Evolutionary conservation across 2,888 invertebrate genomes (phyloP).

Genomic region (Oscheius sp.): DNA sequence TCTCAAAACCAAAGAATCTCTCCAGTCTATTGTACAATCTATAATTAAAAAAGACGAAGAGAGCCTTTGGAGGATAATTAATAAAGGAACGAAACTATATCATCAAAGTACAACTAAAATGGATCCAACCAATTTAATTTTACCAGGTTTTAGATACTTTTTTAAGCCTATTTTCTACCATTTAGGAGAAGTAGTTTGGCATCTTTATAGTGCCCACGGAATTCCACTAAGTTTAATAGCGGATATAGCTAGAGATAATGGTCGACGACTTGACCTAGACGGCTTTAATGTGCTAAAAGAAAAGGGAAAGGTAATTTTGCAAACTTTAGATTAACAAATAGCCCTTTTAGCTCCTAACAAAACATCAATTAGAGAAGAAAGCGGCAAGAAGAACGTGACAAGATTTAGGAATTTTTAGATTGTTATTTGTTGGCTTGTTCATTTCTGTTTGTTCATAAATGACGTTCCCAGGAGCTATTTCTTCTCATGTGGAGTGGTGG

Average conservation of each 20-base stretch:
- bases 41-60: background rate
- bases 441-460: slow-evolving; percentile 4
- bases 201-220: slow-evolving; percentile 45
- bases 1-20: no score
- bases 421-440: background rate
- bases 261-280: background rate
- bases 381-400: background rate
- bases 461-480: background rate
- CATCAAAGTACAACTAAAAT: background rate
- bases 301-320: background rate
- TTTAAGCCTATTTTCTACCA: background rate
- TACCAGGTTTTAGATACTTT: background rate
- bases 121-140: background rate
- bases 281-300: slow-evolving; percentile 2
- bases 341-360: no score
- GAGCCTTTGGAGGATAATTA: slow-evolving; percentile 18
- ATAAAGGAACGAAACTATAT: slow-evolving; percentile 15
- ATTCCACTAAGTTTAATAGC: slow-evolving; percentile 45
- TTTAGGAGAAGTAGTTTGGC: slow-evolving; percentile 40
- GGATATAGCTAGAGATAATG: slow-evolving; percentile 15
- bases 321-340: background rate
- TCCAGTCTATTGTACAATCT: background rate
- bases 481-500: background rate
- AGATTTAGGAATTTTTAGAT: background rate
- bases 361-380: background rate